Conservation (phyloP, 2,888 invertebrate species). For the Caenorhabditis sp. region DNA sequence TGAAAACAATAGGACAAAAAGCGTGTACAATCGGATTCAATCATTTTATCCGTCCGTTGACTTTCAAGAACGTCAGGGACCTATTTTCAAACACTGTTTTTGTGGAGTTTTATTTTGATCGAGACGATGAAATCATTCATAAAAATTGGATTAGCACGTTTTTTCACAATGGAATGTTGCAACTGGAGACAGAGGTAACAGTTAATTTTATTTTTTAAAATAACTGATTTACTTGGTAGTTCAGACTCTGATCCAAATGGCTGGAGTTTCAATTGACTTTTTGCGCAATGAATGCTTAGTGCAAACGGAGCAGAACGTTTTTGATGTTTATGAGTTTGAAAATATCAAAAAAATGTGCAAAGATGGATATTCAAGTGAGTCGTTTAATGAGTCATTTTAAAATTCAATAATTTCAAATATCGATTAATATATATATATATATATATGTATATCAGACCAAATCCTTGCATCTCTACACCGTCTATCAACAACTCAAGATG, state of each 20-base stretch:
- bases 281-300: neutral
- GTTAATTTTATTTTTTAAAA: too few species aligned
- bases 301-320: neutral
- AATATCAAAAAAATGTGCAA: neutral
- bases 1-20: neutral
- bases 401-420: too few species aligned
- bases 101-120: neutral
- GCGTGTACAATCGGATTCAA: neutral
- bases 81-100: neutral
- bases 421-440: too few species aligned
- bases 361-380: neutral
- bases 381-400: too few species aligned
- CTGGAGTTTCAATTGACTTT: neutral
- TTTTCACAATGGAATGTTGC: neutral
- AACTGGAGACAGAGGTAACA: neutral
- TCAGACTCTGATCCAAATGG: neutral
- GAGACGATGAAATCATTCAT: neutral
- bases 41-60: neutral
- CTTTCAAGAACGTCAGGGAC: neutral
- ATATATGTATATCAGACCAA: too few species aligned
- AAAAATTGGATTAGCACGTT: neutral
- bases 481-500: neutral
- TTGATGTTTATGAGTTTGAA: neutral
- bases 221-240: too few species aligned
- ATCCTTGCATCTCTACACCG: neutral